Evolutionary conservation across 1,140 invertebrate species (phyloP).

Genomic region (Meloidogyne hapla): DNA sequence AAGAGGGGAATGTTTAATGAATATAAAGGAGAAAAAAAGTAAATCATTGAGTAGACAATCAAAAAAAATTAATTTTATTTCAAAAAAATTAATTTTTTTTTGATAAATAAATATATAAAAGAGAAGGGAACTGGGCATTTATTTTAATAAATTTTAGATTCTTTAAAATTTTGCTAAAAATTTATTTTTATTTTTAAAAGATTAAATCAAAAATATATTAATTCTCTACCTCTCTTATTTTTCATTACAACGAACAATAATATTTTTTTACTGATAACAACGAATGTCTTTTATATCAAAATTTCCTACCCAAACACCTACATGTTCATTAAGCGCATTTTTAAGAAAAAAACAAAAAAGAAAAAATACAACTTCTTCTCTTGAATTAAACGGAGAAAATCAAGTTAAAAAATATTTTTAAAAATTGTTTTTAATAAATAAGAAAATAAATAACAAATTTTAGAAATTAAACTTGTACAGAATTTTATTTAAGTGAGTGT

Average conservation of each 20-base stretch:
- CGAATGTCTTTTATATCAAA: conserved; percentile 1
- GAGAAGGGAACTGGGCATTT: neutral
- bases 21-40: neutral
- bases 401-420: neutral
- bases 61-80: no score
- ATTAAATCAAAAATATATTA: neutral
- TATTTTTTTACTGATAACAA: neutral
- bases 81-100: no score
- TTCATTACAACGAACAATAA: neutral
- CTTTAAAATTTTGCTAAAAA: no score
- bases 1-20: neutral
- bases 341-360: neutral
- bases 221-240: neutral
- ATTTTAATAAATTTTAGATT: no score
- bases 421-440: no score
- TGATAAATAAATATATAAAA: neutral
- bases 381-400: neutral
- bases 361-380: conserved; percentile 1
- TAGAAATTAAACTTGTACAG: no score
- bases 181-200: neutral
- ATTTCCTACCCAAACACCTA: neutral
- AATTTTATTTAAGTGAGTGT: no score
- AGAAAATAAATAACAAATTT: no score
- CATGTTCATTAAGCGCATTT: conserved; percentile 1
- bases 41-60: neutral